Evolutionary conservation across 1,140 invertebrate genomes (phyloP).

Genomic region (Campoletis sonorensis): DNA sequence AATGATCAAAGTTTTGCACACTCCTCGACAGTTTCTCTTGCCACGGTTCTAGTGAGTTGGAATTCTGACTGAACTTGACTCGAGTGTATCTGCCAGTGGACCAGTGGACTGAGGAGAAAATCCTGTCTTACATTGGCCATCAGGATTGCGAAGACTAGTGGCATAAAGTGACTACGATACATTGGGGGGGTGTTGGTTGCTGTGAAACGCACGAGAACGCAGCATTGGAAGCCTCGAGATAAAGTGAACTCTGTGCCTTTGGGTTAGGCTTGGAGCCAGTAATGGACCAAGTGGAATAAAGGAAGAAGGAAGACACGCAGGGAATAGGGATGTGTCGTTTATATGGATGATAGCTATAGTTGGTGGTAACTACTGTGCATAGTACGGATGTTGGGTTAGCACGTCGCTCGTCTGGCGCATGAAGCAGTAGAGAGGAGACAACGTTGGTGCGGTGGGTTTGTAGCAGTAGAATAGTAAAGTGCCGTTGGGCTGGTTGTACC

Average conservation of each 20-base stretch:
- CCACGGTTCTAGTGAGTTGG: background rate
- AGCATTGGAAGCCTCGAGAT: conserved; percentile 56
- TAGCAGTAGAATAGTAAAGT: conserved; percentile 57
- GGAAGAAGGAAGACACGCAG: background rate
- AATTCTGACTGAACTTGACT: conserved; percentile 24
- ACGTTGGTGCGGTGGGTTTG: conserved; percentile 19
- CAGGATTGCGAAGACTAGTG: background rate
- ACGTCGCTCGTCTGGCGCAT: conserved; percentile 23
- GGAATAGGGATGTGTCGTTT: background rate
- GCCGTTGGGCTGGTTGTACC: conserved; percentile 57
- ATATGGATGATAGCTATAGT: background rate
- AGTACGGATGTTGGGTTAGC: conserved; percentile 3
- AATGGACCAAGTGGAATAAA: background rate
- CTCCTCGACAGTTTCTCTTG: conserved; percentile 48
- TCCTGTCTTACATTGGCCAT: background rate
- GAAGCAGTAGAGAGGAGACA: conserved; percentile 23
- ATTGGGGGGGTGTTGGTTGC: conserved; percentile 66
- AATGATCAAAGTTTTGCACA: conserved; percentile 71
- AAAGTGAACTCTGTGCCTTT: conserved; percentile 58
- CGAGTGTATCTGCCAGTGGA: conserved; percentile 3
- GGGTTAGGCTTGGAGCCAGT: conserved; percentile 47
- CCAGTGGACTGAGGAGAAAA: conserved; percentile 13
- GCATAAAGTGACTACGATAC: conserved; percentile 69
- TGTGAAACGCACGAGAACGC: conserved; percentile 57
- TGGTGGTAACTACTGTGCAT: background rate